Conservation (phyloP, 2,113 vertebrate species). For the Chlorocebus sabaeus region DNA sequence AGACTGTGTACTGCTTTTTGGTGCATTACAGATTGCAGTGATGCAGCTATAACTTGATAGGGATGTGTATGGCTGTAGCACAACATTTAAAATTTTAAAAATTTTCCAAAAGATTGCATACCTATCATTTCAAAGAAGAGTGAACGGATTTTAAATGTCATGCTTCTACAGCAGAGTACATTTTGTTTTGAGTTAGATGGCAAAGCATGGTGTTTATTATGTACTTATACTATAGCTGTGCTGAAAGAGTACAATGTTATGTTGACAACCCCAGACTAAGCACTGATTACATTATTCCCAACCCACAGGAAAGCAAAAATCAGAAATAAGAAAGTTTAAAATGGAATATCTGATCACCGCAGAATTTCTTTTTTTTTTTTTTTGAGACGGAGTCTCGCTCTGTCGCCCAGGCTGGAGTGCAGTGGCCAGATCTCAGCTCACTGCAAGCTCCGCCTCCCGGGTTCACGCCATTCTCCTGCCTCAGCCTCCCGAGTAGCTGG, state of each 20-base stretch:
- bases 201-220: not conserved
- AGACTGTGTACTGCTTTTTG: not conserved
- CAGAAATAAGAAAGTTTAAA: not conserved
- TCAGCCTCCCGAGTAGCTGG: no score
- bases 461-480: no score
- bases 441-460: no score
- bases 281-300: not conserved
- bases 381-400: no score
- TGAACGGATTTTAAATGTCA: not conserved
- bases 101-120: not conserved
- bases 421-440: no score
- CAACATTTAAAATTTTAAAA: not conserved
- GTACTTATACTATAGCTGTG: not conserved
- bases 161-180: not conserved
- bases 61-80: not conserved
- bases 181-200: not conserved
- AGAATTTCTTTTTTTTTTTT: not conserved
- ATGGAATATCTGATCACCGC: not conserved
- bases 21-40: not conserved
- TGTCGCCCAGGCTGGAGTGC: no score
- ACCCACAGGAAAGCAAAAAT: not conserved
- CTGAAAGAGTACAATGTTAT: not conserved
- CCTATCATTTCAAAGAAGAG: not conserved
- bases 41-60: not conserved
- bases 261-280: not conserved